phyloP scores from a whole-genome alignment of 2,113 vertebrate genomes.

The Crotophaga sulcirostris region DNA sequence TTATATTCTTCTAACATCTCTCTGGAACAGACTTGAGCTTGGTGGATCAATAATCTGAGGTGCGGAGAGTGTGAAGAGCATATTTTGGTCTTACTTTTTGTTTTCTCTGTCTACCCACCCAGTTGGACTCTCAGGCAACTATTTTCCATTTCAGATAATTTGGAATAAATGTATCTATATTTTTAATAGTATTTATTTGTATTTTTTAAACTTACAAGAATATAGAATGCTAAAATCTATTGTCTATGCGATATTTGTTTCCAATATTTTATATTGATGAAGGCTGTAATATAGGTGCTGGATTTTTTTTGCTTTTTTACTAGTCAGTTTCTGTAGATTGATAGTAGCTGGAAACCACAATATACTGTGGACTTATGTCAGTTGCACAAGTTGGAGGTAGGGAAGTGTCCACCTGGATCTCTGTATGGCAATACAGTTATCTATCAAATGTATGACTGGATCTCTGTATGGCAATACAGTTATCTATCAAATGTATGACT shows the following conservation, averaged over 20 bases:
- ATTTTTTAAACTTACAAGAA: not conserved
- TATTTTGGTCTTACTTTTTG: not conserved
- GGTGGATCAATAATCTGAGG: not conserved
- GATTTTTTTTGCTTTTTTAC: not conserved
- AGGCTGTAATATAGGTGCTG: not conserved
- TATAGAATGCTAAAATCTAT: not conserved
- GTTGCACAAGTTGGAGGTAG: accelerated
- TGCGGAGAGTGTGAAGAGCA: not conserved
- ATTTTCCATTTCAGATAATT: not conserved
- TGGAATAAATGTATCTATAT: not conserved
- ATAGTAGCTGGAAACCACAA: not conserved
- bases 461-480: not conserved
- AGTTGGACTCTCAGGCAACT: not conserved
- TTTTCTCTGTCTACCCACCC: not conserved
- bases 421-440: not conserved
- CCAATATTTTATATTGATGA: not conserved
- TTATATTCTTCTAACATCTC: not conserved
- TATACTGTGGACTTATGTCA: not conserved
- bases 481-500: not conserved
- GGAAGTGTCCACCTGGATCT: not conserved
- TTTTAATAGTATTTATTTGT: not conserved
- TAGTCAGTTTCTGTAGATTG: not conserved
- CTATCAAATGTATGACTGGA: not conserved
- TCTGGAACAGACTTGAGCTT: not conserved
- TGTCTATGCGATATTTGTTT: not conserved